Evolutionary conservation across 2,888 invertebrate genomes (phyloP).

Genomic region (Nomada hirtipes): DNA sequence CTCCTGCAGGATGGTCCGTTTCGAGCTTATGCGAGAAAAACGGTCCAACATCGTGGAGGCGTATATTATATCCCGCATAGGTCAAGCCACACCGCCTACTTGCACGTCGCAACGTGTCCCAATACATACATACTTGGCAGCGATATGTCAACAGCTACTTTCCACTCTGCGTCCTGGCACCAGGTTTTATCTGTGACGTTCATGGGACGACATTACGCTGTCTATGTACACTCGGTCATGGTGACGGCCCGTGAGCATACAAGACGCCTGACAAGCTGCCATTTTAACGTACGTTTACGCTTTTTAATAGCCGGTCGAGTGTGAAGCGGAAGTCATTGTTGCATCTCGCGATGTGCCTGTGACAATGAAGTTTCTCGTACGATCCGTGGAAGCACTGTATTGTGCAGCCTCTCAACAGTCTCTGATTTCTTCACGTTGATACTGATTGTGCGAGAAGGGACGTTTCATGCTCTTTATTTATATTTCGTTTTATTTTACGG

Average conservation of each 20-base stretch:
- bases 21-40: conserved; percentile 41
- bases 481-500: not conserved
- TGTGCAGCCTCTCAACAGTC: not conserved
- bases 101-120: conserved; percentile 73
- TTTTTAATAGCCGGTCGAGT: conserved; percentile 5
- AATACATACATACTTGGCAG: conserved; percentile 79
- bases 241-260: conserved; percentile 25
- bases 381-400: not conserved
- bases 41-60: conserved; percentile 71
- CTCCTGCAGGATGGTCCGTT: conserved; percentile 22
- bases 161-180: conserved; percentile 71
- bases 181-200: conserved; percentile 58
- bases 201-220: conserved; percentile 38
- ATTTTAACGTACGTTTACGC: conserved; percentile 47
- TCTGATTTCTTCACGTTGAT: not conserved
- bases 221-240: conserved; percentile 29
- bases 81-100: conserved; percentile 81
- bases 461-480: not conserved
- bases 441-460: too few relatives aligned
- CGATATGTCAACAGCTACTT: conserved; percentile 82
- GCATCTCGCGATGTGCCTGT: conserved; percentile 1
- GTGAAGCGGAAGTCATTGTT: conserved; percentile 13
- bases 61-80: conserved; percentile 82
- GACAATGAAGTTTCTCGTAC: not conserved
- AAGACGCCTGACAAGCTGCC: conserved; percentile 41